A percentile compares a stretch with the other conserved stretches of the same genome.
Conservation (phyloP, 1,140 invertebrate genomes). For the Brachystomella parvula region DNA sequence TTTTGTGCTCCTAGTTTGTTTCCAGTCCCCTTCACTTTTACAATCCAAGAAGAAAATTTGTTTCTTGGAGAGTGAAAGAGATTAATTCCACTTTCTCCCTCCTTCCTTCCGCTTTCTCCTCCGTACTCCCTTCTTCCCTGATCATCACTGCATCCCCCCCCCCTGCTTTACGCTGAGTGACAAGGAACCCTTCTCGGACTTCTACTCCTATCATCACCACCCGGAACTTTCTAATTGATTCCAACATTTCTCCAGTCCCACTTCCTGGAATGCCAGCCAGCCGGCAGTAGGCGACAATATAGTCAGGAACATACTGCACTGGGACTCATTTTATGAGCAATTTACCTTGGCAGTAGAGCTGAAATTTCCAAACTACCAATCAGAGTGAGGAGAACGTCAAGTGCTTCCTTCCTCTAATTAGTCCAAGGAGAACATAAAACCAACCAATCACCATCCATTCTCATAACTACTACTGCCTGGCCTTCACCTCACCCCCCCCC, state of each 20-base stretch:
- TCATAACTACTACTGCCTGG: no score
- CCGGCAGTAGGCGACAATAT: background rate
- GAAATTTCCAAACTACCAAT: background rate
- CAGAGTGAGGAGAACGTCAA: background rate
- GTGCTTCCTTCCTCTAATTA: conserved; percentile 10
- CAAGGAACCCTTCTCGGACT: background rate
- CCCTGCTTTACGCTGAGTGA: background rate
- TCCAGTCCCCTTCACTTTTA: conserved; percentile 5
- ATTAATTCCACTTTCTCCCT: conserved; percentile 33
- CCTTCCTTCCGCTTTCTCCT: conserved; percentile 18
- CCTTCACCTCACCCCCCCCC: no score
- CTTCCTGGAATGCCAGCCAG: background rate
- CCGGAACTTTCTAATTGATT: conserved; percentile 5
- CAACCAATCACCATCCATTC: no score
- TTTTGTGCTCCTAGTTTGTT: conserved; percentile 9
- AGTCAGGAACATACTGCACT: background rate
- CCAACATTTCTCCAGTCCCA: background rate
- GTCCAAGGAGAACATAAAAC: conserved; percentile 1
- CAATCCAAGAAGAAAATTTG: conserved; percentile 19
- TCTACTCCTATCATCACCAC: background rate
- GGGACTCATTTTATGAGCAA: no score
- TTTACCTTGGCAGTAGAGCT: background rate
- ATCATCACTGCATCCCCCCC: background rate
- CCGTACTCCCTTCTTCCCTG: background rate
- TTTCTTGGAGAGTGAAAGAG: conserved; percentile 28